phyloP scores from a whole-genome alignment of 2,797 vertebrate species.

The Rhinichthys osculus region DNA sequence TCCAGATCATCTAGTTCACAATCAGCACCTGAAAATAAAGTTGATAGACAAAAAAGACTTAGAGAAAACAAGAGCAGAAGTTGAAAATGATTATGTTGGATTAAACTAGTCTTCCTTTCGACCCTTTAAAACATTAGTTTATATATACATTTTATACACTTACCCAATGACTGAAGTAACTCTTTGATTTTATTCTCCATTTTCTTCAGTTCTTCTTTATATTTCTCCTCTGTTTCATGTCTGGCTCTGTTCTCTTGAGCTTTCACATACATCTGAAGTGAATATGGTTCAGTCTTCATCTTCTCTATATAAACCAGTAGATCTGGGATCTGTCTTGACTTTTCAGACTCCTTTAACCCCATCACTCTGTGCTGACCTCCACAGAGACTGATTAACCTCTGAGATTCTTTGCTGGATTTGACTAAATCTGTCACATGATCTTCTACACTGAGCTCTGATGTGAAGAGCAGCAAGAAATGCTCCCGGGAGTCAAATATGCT shows the following conservation, averaged over 20 bases:
- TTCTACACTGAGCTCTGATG: too few relatives aligned
- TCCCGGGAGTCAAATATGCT: neutral
- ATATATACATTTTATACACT: too few relatives aligned
- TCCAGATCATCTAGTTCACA: too few relatives aligned
- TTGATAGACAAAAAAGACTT: too few relatives aligned
- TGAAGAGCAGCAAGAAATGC: neutral
- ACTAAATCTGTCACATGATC: neutral
- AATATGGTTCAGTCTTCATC: neutral
- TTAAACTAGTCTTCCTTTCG: too few relatives aligned
- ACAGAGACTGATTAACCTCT: neutral
- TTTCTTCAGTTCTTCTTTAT: neutral
- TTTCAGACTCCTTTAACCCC: neutral
- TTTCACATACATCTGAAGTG: neutral
- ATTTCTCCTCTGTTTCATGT: neutral
- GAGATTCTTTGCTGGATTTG: neutral
- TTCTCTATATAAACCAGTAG: neutral
- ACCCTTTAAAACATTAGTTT: too few relatives aligned
- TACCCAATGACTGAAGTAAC: too few relatives aligned
- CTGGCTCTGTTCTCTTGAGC: neutral
- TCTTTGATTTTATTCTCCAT: neutral
- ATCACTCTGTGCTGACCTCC: neutral
- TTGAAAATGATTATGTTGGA: too few relatives aligned
- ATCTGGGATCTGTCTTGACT: neutral
- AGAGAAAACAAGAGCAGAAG: too few relatives aligned
- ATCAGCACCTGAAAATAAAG: too few relatives aligned